Percentiles rank a stretch among this genome's conserved stretches.
Evolutionary conservation across 2,797 vertebrate genomes (phyloP).

Genomic region (Chlorospingus semifuscus): DNA sequence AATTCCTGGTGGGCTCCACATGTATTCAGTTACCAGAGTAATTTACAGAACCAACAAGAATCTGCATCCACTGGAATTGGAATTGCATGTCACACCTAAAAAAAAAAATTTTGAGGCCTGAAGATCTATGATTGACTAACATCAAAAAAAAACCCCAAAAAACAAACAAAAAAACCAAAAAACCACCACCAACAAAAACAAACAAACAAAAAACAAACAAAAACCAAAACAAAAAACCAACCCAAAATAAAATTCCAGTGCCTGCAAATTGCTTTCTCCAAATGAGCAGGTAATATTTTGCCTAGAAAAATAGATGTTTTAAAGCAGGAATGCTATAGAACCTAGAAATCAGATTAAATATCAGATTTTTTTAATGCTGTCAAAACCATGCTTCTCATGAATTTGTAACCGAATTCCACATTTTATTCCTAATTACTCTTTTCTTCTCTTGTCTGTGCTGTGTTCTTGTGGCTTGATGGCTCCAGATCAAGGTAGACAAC

Average conservation of each 20-base stretch:
- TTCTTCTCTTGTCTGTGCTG: constrained; percentile 30
- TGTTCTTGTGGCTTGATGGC: constrained; percentile 18
- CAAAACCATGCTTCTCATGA: not conserved
- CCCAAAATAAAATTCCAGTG: not conserved
- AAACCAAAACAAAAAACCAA: not conserved
- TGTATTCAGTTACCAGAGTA: not conserved
- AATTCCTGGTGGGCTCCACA: not conserved
- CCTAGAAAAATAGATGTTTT: not conserved
- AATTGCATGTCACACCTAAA: not conserved
- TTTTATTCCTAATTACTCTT: constrained; percentile 36
- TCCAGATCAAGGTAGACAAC: constrained; percentile 97
- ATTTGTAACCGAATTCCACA: not conserved
- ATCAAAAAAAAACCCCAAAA: too few relatives aligned
- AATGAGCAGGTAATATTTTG: not conserved
- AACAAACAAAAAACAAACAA: not conserved
- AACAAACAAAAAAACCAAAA: not conserved
- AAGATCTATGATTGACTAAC: not conserved
- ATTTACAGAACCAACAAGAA: not conserved
- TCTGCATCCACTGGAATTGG: not conserved
- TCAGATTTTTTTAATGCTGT: not conserved
- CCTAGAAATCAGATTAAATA: not conserved
- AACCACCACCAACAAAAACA: not conserved
- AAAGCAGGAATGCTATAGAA: not conserved
- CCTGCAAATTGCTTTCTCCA: not conserved
- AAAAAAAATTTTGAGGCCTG: not conserved